A percentile compares a stretch with the other conserved stretches of the same genome.
Evolutionary conservation across 2,113 vertebrate genomes (phyloP).

Genomic region (Grammomys surdaster): DNA sequence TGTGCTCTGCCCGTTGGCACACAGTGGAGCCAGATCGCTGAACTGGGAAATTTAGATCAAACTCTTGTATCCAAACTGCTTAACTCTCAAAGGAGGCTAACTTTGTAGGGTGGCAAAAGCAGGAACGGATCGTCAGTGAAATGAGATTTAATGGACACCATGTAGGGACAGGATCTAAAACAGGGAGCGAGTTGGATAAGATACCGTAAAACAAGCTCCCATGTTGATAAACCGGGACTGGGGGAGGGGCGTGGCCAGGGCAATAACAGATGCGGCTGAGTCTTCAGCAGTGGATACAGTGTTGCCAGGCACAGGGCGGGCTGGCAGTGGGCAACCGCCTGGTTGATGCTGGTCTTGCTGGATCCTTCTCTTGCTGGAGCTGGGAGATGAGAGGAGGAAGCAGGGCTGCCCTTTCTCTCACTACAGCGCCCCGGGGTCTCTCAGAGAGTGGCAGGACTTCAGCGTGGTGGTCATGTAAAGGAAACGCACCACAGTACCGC

Average conservation of each 20-base stretch:
- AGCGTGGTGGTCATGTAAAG: constrained; percentile 81
- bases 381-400: constrained; percentile 48
- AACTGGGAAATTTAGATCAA: accelerated
- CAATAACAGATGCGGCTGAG: accelerated
- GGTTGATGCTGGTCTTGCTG: not conserved
- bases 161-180: not conserved
- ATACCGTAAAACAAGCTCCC: not conserved
- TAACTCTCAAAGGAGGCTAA: not conserved
- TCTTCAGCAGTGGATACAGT: not conserved
- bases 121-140: accelerated
- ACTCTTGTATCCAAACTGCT: accelerated
- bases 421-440: constrained; percentile 85
- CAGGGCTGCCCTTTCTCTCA: constrained; percentile 79
- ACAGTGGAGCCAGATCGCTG: not conserved
- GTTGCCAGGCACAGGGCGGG: not conserved
- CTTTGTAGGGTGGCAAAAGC: accelerated
- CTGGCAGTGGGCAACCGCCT: accelerated
- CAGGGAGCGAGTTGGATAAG: not conserved
- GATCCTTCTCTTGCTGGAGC: not conserved
- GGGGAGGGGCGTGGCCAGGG: not conserved
- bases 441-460: constrained; percentile 82
- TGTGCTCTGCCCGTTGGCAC: accelerated
- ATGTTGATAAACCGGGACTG: not conserved
- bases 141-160: not conserved
- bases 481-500: constrained; percentile 83